Conservation (phyloP, 92 coral and sea anemone genomes). For the Porites divaricata region DNA sequence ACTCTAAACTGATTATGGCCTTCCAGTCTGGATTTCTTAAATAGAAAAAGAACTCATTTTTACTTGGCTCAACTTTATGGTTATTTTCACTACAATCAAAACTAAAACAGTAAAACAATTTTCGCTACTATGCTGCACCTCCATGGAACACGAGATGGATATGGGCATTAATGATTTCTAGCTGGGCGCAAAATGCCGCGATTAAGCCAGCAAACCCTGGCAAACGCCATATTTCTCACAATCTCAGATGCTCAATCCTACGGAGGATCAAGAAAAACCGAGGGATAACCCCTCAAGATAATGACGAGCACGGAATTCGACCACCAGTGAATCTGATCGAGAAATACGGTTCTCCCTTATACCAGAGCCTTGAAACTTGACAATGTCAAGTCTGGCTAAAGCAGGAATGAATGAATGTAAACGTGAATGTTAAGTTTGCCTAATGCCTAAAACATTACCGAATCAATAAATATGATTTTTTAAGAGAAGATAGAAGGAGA, state of each 20-base stretch:
- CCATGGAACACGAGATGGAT: background rate
- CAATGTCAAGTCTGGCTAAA: constrained; percentile 26
- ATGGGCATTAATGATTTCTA: constrained; percentile 20
- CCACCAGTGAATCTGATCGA: constrained; percentile 8
- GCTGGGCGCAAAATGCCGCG: background rate
- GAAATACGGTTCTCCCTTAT: constrained; percentile 33
- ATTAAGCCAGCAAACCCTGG: background rate
- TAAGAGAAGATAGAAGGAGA: too few species aligned
- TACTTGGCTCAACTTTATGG: too few species aligned
- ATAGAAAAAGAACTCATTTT: too few species aligned
- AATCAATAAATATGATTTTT: too few species aligned
- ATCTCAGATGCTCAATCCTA: constrained; percentile 21
- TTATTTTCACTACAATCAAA: constrained; percentile 25
- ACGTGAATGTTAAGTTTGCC: too few species aligned
- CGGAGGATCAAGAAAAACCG: background rate
- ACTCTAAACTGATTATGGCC: too few species aligned
- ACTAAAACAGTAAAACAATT: constrained; percentile 15
- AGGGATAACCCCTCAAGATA: constrained; percentile 17
- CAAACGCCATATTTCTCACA: constrained; percentile 20
- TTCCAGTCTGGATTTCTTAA: too few species aligned
- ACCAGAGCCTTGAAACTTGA: background rate
- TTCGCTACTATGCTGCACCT: background rate
- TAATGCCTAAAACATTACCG: too few species aligned
- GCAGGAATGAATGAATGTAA: background rate
- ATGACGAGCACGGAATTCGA: constrained; percentile 27